Evolutionary conservation across 2,888 invertebrate genomes (phyloP).

Genomic region (Netelia inedita): DNA sequence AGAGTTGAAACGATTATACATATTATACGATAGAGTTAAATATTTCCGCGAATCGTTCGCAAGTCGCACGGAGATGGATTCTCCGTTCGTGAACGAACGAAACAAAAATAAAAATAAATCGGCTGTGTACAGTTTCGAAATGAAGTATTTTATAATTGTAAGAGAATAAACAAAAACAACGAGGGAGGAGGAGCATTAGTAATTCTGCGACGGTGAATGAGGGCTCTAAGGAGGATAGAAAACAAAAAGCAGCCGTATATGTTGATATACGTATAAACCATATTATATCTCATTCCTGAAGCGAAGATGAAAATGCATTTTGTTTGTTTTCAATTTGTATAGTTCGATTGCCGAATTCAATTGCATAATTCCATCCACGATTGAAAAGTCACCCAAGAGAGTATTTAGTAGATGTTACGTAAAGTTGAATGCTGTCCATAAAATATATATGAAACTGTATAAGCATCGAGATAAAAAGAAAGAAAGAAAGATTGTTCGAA

Average conservation of each 20-base stretch:
- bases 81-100: constrained; percentile 14
- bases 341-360: constrained; percentile 60
- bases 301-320: constrained; percentile 26
- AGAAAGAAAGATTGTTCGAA: constrained; percentile 37
- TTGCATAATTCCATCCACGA: constrained; percentile 67
- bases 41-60: constrained; percentile 36
- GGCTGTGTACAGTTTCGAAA: constrained; percentile 69
- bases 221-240: constrained; percentile 8
- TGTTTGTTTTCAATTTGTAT: constrained; percentile 27
- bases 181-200: constrained; percentile 42
- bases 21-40: constrained; percentile 47
- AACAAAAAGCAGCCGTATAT: constrained; percentile 48
- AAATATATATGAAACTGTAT: constrained; percentile 25
- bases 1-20: constrained; percentile 41
- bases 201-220: constrained; percentile 26
- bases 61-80: constrained; percentile 22
- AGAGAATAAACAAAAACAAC: constrained; percentile 56
- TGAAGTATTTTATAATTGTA: constrained; percentile 67
- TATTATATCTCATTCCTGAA: constrained; percentile 58
- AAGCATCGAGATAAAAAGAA: constrained; percentile 3
- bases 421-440: constrained; percentile 65
- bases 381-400: constrained; percentile 57
- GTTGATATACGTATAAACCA: constrained; percentile 18
- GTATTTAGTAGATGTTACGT: constrained; percentile 59
- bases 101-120: constrained; percentile 57